Evolutionary conservation across 2,113 vertebrate genomes (phyloP), one percentile per base, ranked within the genome.

Genomic region (Morone saxatilis): DNA sequence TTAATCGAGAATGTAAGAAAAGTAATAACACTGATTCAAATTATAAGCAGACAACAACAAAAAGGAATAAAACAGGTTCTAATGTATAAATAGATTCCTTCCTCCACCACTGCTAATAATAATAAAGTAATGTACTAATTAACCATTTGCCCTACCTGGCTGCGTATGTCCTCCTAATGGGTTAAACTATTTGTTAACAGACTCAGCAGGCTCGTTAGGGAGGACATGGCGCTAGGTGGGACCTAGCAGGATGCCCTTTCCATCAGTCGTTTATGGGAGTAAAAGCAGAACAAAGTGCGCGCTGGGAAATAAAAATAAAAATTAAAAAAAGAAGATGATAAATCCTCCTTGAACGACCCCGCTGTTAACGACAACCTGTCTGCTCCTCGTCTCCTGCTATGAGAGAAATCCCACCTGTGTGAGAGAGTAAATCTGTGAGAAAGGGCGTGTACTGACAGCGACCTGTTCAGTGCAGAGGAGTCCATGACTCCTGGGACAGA

Each of bases 161-260:
- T 11, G 50, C n/a, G 20, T 63, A 5, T 31, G 17, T 71, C 67
- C 45, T 78, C 25, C 48, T 20, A 48, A 50, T 41, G 14, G 8
- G 6, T 57, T 4, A 4, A 75, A 51, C 20, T 3, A 7, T 7
- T 11, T n/a, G 56, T 83, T 80, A 85, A 74, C 54, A 59, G 0
- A 56, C 48, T 13, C n/a, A n/a, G n/a, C 50, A 25, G 67, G 14
- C 1, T 59, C 3, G 2, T 40, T 7, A 47, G 3, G 38, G 19
- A 36, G 68, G 60, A 47, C 88, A 91, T 91, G 50, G 51, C 61
- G 78, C 86, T 14, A 11, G 75, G 53, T 60, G 67, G 11, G 4
- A 19, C 70, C 68, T 85, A 92, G 73, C 86, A 78, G 57, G 78
- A 76, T 22, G 70, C 12, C 16, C 60, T 83, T 54, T 86, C 90